Percentiles rank a stretch among this genome's conserved stretches.
phyloP scores from a whole-genome alignment of 2,888 invertebrate genomes.

The Caenorhabditis uteleia region DNA sequence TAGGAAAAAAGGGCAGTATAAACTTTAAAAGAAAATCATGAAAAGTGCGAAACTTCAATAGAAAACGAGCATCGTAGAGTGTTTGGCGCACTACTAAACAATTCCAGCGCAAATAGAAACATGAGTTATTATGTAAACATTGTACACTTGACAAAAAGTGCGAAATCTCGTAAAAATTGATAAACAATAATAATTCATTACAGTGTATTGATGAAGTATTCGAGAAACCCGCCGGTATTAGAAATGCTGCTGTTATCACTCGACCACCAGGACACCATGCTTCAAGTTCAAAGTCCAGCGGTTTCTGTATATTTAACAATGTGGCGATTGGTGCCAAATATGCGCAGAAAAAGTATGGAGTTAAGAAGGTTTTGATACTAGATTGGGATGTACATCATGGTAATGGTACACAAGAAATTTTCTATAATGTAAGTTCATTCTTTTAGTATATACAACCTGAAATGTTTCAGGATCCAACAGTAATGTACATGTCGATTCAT shows the following conservation, averaged over 20 bases:
- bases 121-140: conserved; percentile 38
- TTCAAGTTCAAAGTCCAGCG: conserved; percentile 79
- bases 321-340: conserved; percentile 85
- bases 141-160: no score
- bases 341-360: conserved; percentile 31
- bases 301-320: conserved; percentile 98
- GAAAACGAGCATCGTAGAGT: no score
- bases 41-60: no score
- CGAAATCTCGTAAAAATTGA: no score
- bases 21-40: no score
- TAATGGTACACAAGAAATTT: conserved; percentile 54
- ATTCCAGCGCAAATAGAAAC: conserved; percentile 26
- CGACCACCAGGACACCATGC: conserved; percentile 78
- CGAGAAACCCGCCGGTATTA: conserved; percentile 8
- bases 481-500: conserved; percentile 83
- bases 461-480: conserved; percentile 2
- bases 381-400: conserved; percentile 80
- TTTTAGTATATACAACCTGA: not conserved
- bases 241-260: conserved; percentile 24
- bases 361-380: conserved; percentile 82
- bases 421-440: conserved; percentile 22
- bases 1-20: no score
- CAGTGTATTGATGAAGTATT: conserved; percentile 26
- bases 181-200: conserved; percentile 4
- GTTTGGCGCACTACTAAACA: no score